Conservation (phyloP, 2,888 invertebrate species). For the Neoaliturus tenellus region DNA sequence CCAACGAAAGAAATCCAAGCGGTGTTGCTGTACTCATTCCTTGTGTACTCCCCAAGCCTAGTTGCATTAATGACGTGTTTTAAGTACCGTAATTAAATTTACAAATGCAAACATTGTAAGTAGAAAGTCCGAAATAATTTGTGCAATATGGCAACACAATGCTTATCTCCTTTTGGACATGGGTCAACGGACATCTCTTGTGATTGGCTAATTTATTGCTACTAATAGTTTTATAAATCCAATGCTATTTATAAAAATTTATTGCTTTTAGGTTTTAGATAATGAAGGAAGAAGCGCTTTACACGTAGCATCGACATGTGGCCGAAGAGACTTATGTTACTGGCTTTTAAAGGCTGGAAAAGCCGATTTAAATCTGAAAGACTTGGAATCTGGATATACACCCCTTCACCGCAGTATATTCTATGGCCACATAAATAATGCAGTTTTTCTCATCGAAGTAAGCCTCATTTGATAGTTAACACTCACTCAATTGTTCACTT, state of each 20-base stretch:
- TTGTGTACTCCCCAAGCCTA: too few species aligned
- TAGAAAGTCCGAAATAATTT: not conserved
- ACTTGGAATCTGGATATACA: slow-evolving; percentile 86
- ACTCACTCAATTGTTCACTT: too few species aligned
- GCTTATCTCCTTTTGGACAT: too few species aligned
- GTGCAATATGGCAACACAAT: too few species aligned
- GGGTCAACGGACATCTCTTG: too few species aligned
- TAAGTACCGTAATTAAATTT: too few species aligned
- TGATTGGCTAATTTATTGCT: not conserved
- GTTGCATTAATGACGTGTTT: too few species aligned
- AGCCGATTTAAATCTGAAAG: slow-evolving; percentile 80
- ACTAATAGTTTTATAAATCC: not conserved
- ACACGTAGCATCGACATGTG: slow-evolving; percentile 87
- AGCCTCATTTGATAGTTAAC: too few species aligned
- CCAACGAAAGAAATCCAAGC: too few species aligned
- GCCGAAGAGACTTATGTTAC: slow-evolving; percentile 80
- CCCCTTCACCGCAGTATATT: slow-evolving; percentile 88
- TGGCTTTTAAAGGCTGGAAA: slow-evolving; percentile 82
- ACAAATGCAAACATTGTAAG: too few species aligned
- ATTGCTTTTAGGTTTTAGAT: slow-evolving; percentile 68
- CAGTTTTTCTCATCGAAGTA: slow-evolving; percentile 81
- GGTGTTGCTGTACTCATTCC: too few species aligned
- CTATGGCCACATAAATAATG: slow-evolving; percentile 87
- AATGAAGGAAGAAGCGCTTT: slow-evolving; percentile 83
- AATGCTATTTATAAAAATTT: not conserved